Base-by-base conservation (phyloP, 2,113 vertebrate genomes). In the Aspiorhynchus laticeps region DNA sequence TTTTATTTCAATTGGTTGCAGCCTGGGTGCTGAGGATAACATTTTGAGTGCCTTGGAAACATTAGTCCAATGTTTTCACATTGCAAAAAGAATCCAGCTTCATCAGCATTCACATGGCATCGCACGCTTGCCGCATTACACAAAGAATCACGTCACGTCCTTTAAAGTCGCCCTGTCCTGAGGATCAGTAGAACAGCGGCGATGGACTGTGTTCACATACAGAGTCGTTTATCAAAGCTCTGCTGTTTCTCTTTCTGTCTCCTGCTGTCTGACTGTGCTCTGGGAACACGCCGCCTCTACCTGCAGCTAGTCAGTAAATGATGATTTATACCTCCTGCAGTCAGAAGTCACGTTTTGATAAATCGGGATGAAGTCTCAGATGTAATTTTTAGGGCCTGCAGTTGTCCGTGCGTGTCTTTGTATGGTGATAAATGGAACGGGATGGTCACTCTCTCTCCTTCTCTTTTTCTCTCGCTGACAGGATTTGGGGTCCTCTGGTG, bases 351-450 rank as follows among this genome's bases (percentile, higher is more conserved):
- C 84, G 86, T 74, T 88, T 83, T 89, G 90, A 93, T 93, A 88
- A 93, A 92, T 93, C 88, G 90, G 89, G 88, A 89, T 61, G 80
- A 88, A 85, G 78, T 89, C 87, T 92, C 87, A 53, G 81, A 83
- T 87, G 85, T 85, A 89, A 89, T 89, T 91, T 89, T 84, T 48
- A 89, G 86, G 84, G 82, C 86, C 71, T 78, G 85, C 88, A 46
- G 74, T 87, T 90, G 90, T 87, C 78, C n/a, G 87, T 67, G 85
- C 87, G 80, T 88, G 84, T 80, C 90, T 74, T 88, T 85, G 85
- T 85, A 78, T 36, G 61, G 85, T 91, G 92, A 94, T 89, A 89
- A 91, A 93, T 90, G 88, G 89, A 28, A 69, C 46, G 73, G 80
- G 88, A 88, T 69, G 17, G 81, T 87, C 89, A 71, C 80, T 91